These are phyloP conservation scores for Natrix natrix DNA, from an alignment of 2,797 vertebrate species.

Conservation along the genomic window DNA sequence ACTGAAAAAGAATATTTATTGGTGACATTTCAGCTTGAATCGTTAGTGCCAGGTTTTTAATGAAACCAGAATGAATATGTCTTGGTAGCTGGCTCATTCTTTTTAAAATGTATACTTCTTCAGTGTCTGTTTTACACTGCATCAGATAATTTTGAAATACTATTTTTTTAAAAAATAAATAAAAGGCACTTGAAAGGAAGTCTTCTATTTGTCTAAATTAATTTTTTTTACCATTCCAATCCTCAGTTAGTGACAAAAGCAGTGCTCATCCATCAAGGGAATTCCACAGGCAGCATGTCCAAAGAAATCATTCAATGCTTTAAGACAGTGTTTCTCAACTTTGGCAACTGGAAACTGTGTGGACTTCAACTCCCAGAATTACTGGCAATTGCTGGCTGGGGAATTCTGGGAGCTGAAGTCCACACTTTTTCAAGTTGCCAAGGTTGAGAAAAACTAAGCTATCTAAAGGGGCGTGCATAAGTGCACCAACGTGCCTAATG, in stretches of 20 bases:
- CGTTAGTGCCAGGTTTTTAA: not conserved
- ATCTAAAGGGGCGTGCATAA: no score
- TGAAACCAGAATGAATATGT: not conserved
- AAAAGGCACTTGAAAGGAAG: constrained; percentile 19
- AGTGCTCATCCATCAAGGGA: constrained; percentile 7
- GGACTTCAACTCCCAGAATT: no score
- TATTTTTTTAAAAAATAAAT: not conserved
- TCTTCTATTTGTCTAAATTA: not conserved
- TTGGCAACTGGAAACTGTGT: no score
- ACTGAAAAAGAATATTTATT: not conserved
- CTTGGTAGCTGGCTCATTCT: not conserved
- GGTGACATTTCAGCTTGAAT: constrained; percentile 22
- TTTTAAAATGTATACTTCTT: constrained; percentile 20
- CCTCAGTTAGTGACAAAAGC: not conserved
- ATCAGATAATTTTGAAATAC: not conserved
- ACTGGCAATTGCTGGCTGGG: not conserved
- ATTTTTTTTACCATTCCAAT: constrained; percentile 23
- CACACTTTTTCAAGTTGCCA: no score
- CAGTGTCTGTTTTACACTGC: constrained; percentile 16
- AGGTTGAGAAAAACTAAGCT: no score
- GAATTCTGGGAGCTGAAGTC: not conserved
- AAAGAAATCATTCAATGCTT: not conserved
- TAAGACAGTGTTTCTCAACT: not conserved
- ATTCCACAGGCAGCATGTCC: not conserved
- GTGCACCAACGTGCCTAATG: no score